These are phyloP conservation scores for Cepphus grylle DNA, from an alignment of 2,113 vertebrate genomes.

Conservation along the genomic window DNA sequence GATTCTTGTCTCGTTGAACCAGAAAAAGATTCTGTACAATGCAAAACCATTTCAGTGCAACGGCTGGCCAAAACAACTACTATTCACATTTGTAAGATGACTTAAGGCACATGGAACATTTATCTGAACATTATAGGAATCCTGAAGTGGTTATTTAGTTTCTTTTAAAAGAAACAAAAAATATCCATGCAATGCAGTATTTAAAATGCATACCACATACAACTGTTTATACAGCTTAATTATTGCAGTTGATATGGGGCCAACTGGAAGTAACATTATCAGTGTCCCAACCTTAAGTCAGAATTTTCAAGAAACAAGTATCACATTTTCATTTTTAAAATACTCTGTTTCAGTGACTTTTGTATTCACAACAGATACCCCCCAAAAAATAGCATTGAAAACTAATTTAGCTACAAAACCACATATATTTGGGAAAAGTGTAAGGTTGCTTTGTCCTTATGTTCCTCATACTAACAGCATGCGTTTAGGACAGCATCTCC, in stretches of 20 bases:
- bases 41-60: not conserved
- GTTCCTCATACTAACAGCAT: not conserved
- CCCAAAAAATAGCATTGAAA: not conserved
- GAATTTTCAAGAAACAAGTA: not conserved
- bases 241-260: not conserved
- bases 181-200: not conserved
- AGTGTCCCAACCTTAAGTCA: not conserved
- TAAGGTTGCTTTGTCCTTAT: not conserved
- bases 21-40: not conserved
- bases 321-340: not conserved
- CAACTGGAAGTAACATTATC: not conserved
- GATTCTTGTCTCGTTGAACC: not conserved
- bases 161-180: not conserved
- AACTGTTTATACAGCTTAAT: not conserved
- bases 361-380: not conserved
- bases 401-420: not conserved
- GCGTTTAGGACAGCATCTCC: not conserved
- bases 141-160: not conserved
- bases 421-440: not conserved
- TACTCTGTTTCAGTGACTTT: not conserved
- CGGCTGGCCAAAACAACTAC: not conserved
- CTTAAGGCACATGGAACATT: not conserved
- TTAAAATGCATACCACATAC: not conserved
- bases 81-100: not conserved
- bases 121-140: not conserved